A percentile compares a stretch with the other conserved stretches of the same genome.
These are phyloP conservation scores for Hemicordylus capensis DNA, from an alignment of 2,113 vertebrate genomes.

Conservation along the genomic window DNA sequence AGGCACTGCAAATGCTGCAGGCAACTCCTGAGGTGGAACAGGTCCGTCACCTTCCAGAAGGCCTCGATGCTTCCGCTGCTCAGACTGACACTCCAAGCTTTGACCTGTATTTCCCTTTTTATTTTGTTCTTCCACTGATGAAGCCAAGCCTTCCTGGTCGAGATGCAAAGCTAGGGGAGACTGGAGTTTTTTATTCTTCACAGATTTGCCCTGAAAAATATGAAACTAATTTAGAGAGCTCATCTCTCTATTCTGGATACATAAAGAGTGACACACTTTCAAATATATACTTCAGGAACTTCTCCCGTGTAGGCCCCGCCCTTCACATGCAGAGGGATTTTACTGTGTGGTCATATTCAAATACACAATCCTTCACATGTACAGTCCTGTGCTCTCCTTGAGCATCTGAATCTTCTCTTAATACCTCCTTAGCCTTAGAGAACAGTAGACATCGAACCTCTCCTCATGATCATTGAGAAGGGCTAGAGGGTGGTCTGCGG, in stretches of 20 bases:
- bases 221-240: background rate
- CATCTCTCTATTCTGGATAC: background rate
- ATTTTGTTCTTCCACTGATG: conserved; percentile 55
- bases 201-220: conserved; percentile 35
- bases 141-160: conserved; percentile 71
- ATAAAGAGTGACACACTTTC: background rate
- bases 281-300: background rate
- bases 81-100: conserved; percentile 72
- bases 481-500: no score
- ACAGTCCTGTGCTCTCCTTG: background rate
- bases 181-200: conserved; percentile 40
- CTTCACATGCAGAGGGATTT: background rate
- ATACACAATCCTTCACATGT: background rate
- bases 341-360: background rate
- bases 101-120: conserved; percentile 59
- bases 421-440: background rate
- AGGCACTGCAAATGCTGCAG: conserved; percentile 68
- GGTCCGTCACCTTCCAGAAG: conserved; percentile 38
- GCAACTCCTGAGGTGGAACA: conserved; percentile 40
- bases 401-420: background rate
- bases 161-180: conserved; percentile 74
- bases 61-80: conserved; percentile 65
- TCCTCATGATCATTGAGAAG: no score
- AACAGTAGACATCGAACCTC: no score
- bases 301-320: background rate